Evolutionary conservation across 2,888 invertebrate genomes (phyloP).

Genomic region (Microchrysa polita): DNA sequence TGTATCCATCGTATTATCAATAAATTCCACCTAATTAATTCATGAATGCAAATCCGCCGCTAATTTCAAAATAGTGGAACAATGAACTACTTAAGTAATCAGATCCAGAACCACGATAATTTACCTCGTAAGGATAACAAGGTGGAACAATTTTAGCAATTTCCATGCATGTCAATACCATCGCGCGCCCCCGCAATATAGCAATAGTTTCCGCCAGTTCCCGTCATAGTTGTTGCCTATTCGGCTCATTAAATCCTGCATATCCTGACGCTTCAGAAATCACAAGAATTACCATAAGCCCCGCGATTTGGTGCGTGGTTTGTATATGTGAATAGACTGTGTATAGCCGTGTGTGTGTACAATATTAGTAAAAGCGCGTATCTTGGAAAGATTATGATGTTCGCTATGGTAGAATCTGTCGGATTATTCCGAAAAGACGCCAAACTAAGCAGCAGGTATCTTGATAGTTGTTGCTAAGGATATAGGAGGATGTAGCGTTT

Average conservation of each 20-base stretch:
- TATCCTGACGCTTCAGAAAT: constrained; percentile 16
- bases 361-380: too few species aligned
- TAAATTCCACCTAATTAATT: constrained; percentile 33
- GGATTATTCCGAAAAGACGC: background rate
- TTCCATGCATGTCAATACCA: constrained; percentile 39
- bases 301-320: constrained; percentile 27
- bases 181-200: too few species aligned
- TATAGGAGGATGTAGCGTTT: background rate
- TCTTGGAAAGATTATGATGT: background rate
- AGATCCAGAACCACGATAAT: constrained; percentile 38
- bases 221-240: too few species aligned
- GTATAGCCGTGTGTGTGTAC: too few species aligned
- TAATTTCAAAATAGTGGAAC: constrained; percentile 23
- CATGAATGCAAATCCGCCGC: constrained; percentile 23
- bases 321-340: constrained; percentile 6
- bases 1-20: background rate
- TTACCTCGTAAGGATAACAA: constrained; percentile 30
- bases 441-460: background rate
- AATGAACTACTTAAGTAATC: constrained; percentile 41
- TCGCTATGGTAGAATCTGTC: constrained; percentile 4
- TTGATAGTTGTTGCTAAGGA: background rate
- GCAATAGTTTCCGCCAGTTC: constrained; percentile 19
- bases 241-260: constrained; percentile 43
- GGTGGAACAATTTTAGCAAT: constrained; percentile 31
- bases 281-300: constrained; percentile 27